Evolutionary conservation across 1,140 invertebrate genomes (phyloP).

Genomic region (Andrena cerasifolii): DNA sequence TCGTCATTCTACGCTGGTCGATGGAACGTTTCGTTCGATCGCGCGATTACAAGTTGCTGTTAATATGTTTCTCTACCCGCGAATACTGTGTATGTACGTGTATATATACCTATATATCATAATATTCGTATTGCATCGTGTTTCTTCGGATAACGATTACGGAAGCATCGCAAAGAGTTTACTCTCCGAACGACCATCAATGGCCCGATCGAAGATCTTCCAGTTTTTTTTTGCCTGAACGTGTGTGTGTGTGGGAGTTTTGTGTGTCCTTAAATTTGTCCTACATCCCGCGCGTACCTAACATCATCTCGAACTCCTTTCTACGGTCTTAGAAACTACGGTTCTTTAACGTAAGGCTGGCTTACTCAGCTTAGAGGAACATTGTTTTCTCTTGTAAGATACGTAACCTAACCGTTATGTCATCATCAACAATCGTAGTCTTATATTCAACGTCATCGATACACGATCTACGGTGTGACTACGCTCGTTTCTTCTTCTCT

Average conservation of each 20-base stretch:
- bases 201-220: neutral
- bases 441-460: constrained; percentile 43
- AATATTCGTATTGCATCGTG: constrained; percentile 38
- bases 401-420: constrained; percentile 63
- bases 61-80: constrained; percentile 19
- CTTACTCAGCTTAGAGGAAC: constrained; percentile 82
- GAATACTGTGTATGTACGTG: constrained; percentile 6
- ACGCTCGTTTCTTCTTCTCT: constrained; percentile 42
- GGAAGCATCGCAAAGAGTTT: constrained; percentile 46
- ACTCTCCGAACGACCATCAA: constrained; percentile 11
- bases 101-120: constrained; percentile 35
- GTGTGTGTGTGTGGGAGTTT: neutral
- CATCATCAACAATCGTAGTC: constrained; percentile 34
- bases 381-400: constrained; percentile 77
- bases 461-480: constrained; percentile 52
- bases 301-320: constrained; percentile 10
- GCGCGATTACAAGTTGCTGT: constrained; percentile 6
- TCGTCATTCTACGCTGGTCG: constrained; percentile 11
- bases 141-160: constrained; percentile 43
- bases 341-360: constrained; percentile 79
- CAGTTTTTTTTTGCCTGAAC: too few relatives aligned
- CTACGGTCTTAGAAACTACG: constrained; percentile 64
- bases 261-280: neutral
- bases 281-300: neutral
- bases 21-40: neutral